Conservation (phyloP, 2,888 invertebrate species). For the Pterobdella sp. region DNA sequence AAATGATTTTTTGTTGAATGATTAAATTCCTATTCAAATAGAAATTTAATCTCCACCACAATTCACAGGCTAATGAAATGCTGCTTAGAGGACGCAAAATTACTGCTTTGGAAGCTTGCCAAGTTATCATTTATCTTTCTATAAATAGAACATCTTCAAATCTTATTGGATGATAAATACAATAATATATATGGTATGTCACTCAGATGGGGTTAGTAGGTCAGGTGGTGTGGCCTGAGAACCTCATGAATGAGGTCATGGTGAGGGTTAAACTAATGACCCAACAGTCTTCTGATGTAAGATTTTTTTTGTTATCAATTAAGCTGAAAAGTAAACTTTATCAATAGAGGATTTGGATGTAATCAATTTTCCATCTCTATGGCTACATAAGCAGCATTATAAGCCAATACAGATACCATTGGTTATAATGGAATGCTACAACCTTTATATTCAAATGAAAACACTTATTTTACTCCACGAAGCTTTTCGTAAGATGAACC, state of each 20-base stretch:
- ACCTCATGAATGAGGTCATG: conserved; percentile 68
- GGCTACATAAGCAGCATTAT: too few relatives aligned
- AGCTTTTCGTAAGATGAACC: too few relatives aligned
- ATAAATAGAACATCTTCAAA: too few relatives aligned
- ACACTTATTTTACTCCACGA: too few relatives aligned
- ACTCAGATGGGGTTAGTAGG: conserved; percentile 69
- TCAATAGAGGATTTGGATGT: neutral
- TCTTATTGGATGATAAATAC: too few relatives aligned
- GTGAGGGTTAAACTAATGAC: conserved; percentile 64
- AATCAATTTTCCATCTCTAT: neutral
- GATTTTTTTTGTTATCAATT: neutral
- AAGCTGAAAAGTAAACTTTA: neutral
- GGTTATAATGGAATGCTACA: too few relatives aligned
- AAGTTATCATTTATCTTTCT: too few relatives aligned
- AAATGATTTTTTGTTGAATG: neutral
- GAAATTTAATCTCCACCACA: neutral
- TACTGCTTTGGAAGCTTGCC: conserved; percentile 69
- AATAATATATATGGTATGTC: too few relatives aligned
- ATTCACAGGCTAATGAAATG: conserved; percentile 63
- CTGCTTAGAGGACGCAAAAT: conserved; percentile 65
- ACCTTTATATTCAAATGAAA: too few relatives aligned
- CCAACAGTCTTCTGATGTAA: conserved; percentile 66
- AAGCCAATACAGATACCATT: too few relatives aligned
- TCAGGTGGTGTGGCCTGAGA: conserved; percentile 68
- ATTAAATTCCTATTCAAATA: neutral